Evolutionary conservation across 2,888 invertebrate genomes (phyloP), one percentile per base, ranked within the genome.

Genomic region (Stenotaenia linearis): DNA sequence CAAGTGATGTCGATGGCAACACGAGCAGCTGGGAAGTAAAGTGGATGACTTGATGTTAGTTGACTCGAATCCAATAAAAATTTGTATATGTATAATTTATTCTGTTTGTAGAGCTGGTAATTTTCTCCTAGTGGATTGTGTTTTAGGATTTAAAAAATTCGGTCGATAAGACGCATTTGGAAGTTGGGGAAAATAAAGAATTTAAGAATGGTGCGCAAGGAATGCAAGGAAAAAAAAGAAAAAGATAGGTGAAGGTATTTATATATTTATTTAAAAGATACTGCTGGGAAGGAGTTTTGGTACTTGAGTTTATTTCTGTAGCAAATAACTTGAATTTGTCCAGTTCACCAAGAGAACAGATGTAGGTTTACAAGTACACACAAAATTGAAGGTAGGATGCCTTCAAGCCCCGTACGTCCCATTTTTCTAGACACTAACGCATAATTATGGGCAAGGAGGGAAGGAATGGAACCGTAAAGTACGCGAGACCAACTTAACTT

Each of bases 361-460:
- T 50, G 69, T 69, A 25, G 23, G 69, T 69, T 25, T 69, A 69
- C 50, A 50, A 9, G 18, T 69, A n/a, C 25, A 69, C n/a, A 6
- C 12, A 25, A 23, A 56, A 56, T 6, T 28, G 10, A 28, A 69
- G 45, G 28, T 50, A 50, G 50, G 50, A 50, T 69, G 69, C 69
- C 2, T 69, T 69, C 25, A 69, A n/a, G 69, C 69, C 69, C 69
- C 69, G 56, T 69, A 69, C 15, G 69, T 69, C 69, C 69, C 69
- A 69, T 69, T 69, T 69, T 69, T 69, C 25, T 28, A 69, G 69
- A 69, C 69, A 69, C 69, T 69, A 69, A 69, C 69, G 69, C 69
- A 69, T 69, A 69, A 69, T 69, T 69, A 69, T 69, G 69, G 69
- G 69, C 69, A 69, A 69, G 69, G 28, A 69, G 69, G 69, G 69